Evolutionary conservation across 1,140 invertebrate genomes (phyloP), one percentile per base, ranked within the genome.

Genomic region (Heliconius congener): DNA sequence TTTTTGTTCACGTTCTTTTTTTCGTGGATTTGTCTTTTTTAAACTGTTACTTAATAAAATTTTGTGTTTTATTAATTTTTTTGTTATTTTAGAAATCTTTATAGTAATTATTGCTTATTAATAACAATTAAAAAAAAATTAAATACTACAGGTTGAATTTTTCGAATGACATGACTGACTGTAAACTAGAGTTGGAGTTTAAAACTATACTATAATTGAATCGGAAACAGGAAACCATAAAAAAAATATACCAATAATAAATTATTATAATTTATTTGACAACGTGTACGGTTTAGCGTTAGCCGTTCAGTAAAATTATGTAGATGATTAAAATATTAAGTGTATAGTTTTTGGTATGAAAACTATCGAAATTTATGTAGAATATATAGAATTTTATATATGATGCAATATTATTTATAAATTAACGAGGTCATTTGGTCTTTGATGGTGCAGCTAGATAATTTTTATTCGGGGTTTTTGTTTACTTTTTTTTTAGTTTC

Each of bases 241-340:
- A 66, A 23, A 23, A 46, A 30, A 66, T 30, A 66, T 66, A 57
- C 60, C 60, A 66, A 66, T 66, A 66, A 66, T 66, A 66, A 66
- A 66, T 66, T 66, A 66, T 66, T 18, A 23, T 66, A 66, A 66
- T 66, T 66, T 30, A 66, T 66, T 66, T 27, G 27, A 66, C 60
- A 66, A 27, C 11, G 27, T 30, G 60, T 13, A 66, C 13, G 60
- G 2, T 66, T 66, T 13, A 57, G 55, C 27, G 23, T 30, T 66
- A 66, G 3, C 60, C 60, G 27, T 66, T 66, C 23, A 66, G 60
- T 66, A 5, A 66, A 66, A 66, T 66, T 66, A 66, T 30, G 27
- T 66, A 9, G 60, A 66, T 30, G 60, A 3, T 66, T 66, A 66
- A 66, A 66, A 66, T 66, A 66, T 66, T 66, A 66, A 66, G 60